Evolutionary conservation across 2,113 vertebrate species (phyloP), one percentile per base, ranked within the genome.

Genomic region (Ictidomys tridecemlineatus): DNA sequence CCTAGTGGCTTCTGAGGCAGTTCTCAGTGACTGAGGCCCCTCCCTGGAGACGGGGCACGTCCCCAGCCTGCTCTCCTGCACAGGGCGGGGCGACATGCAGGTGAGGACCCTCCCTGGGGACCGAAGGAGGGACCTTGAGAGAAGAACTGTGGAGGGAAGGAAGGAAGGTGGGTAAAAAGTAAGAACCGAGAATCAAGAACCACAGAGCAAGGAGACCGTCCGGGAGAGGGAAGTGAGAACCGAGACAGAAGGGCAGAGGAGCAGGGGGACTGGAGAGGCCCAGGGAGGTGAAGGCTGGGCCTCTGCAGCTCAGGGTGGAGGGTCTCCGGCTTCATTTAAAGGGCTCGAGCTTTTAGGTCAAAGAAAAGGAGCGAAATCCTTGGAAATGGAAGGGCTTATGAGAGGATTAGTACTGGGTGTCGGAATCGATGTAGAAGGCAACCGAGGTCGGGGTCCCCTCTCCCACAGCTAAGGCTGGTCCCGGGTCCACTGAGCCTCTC

Each of bases 311-410:
- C 16, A 0, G 63, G 92, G 24, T 80, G 74, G 89, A 85, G 77
- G 10, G 86, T 61, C 34, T 67, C 45, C 20, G 79, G 72, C 45
- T 65, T 85, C 84, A 45, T 42, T 56, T 5, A 39, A 92, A 97
- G 82, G 67, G 65, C 94, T 74, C 77, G 92, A 97, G 91, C 93
- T 93, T 94, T 97, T 87, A 96, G 96, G 92, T 96, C 83, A 94
- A 93, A 87, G 76, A 79, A 82, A 95, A 89, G 88, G 53, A 94
- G 78, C 76, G 39, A 97, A 95, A 93, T 96, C 76, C 89, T 94
- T 76, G 74, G 97, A 96, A 95, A 93, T 82, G 93, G 92, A 97
- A n/a, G 82, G 94, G 87, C 74, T 96, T 91, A 42, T 88, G 93
- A 89, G 74, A 86, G 92, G 98, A 96, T 97, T 96, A 94, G 53